These are phyloP conservation scores for Mus caroli DNA, from an alignment of 2,797 vertebrate species.

Conservation along the genomic window DNA sequence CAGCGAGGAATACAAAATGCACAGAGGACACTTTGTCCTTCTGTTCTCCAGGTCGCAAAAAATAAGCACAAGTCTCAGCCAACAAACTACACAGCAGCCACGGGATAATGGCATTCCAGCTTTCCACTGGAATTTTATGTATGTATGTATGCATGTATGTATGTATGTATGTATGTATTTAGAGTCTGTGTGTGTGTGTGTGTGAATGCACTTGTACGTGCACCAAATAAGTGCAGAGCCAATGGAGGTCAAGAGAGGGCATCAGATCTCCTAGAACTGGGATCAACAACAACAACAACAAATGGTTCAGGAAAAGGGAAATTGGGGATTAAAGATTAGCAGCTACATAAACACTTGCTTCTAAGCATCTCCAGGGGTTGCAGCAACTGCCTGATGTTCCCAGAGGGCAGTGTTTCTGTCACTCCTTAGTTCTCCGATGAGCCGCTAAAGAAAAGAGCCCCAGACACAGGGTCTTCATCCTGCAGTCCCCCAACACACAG, in stretches of 20 bases:
- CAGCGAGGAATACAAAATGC: slow-evolving; percentile 45
- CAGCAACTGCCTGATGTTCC: neutral
- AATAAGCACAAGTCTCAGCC: neutral
- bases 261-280: neutral
- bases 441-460: neutral
- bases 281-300: neutral
- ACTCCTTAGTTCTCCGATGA: neutral
- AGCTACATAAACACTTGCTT: neutral
- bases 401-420: neutral
- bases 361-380: neutral
- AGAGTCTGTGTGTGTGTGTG: neutral
- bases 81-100: neutral
- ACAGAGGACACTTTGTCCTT: neutral
- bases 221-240: neutral
- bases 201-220: too few relatives aligned
- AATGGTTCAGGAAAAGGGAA: neutral
- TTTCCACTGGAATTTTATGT: neutral
- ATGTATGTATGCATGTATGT: neutral
- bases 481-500: neutral
- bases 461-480: neutral
- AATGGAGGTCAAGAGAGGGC: neutral
- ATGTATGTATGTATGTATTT: neutral
- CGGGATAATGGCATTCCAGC: neutral
- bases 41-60: slow-evolving; percentile 23
- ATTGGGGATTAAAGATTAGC: neutral